These are phyloP conservation scores for Tinamus guttatus DNA, from an alignment of 2,113 vertebrate species.

Conservation along the genomic window DNA sequence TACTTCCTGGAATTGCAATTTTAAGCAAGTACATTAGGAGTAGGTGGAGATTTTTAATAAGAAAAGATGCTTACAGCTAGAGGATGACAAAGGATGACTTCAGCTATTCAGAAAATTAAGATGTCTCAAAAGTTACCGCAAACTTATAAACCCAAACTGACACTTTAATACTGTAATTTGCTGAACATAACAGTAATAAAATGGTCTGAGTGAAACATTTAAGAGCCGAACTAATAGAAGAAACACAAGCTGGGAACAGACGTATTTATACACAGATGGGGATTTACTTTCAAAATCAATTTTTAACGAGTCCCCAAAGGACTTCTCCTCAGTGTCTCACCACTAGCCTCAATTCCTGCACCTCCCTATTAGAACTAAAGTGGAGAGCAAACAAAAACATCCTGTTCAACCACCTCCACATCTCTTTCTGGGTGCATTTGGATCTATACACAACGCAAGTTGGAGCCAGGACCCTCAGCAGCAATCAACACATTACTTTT, in stretches of 20 bases:
- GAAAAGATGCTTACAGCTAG: background rate
- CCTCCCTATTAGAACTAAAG: slow-evolving; percentile 3
- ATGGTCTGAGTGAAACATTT: background rate
- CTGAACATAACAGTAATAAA: background rate
- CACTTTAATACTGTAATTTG: background rate
- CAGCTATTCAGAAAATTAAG: background rate
- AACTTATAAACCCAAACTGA: background rate
- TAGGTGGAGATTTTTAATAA: slow-evolving; percentile 14
- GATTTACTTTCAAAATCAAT: slow-evolving; percentile 38
- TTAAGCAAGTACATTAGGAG: background rate
- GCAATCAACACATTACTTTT: slow-evolving; percentile 44
- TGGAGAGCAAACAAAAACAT: slow-evolving; percentile 19
- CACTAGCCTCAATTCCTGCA: slow-evolving; percentile 26
- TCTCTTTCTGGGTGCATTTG: background rate
- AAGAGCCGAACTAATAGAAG: background rate
- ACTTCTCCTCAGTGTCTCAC: background rate
- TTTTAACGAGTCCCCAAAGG: slow-evolving; percentile 11
- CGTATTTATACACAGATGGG: background rate
- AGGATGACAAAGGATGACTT: background rate
- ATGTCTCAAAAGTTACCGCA: background rate
- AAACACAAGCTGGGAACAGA: background rate
- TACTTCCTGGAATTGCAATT: background rate
- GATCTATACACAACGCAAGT: background rate
- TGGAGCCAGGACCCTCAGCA: background rate
- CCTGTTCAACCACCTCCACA: background rate